Conservation (phyloP, 2,113 vertebrate genomes). For the Pandion haliaetus region DNA sequence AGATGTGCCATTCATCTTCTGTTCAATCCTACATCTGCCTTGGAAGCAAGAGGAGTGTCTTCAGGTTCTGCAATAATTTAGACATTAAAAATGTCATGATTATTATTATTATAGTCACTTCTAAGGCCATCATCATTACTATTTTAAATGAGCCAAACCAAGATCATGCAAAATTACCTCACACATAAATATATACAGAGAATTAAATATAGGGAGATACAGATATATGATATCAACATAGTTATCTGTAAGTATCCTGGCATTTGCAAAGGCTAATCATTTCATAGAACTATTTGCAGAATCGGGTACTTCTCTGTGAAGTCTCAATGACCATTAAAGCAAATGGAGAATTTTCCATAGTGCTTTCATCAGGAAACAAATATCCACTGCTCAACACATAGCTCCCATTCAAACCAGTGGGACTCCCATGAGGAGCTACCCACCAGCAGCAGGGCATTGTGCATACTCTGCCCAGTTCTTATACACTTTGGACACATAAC, state of each 20-base stretch:
- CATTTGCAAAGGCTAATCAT: background rate
- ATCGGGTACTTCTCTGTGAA: background rate
- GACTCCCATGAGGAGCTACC: background rate
- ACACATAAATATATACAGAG: background rate
- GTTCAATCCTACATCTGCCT: background rate
- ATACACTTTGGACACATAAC: background rate
- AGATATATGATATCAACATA: background rate
- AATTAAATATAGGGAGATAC: background rate
- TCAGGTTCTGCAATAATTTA: slow-evolving; percentile 13
- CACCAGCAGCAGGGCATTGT: background rate
- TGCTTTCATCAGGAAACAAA: background rate
- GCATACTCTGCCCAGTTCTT: background rate
- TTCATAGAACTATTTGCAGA: background rate
- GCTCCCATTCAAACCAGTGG: background rate
- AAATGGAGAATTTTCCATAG: background rate
- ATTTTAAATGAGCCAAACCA: background rate
- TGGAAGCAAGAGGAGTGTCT: background rate
- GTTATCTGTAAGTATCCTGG: background rate
- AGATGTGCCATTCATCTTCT: slow-evolving; percentile 30
- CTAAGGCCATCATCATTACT: background rate
- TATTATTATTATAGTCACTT: background rate
- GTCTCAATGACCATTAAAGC: background rate
- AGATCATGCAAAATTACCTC: background rate
- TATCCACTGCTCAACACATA: background rate
- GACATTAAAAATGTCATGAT: background rate